phyloP scores from a whole-genome alignment of 2,797 vertebrate species.

The Acanthis flammea region DNA sequence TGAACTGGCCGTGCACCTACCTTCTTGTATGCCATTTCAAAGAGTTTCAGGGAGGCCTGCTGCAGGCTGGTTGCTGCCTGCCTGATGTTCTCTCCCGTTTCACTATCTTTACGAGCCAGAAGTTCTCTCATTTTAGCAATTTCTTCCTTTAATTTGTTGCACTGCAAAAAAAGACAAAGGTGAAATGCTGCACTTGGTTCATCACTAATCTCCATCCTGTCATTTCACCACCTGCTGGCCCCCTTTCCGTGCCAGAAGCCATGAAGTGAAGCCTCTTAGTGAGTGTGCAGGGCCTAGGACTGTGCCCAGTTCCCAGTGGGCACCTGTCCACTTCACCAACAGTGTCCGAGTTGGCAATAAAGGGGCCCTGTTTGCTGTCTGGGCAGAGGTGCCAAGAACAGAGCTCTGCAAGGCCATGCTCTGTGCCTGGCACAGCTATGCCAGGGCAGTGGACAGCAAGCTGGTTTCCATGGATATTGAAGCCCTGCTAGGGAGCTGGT shows the following conservation, averaged over 20 bases:
- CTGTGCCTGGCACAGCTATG: background rate
- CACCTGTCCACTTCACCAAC: background rate
- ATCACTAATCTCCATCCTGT: background rate
- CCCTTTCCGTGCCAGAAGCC: background rate
- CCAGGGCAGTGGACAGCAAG: background rate
- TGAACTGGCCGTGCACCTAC: constrained; percentile 57
- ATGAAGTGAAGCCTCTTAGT: background rate
- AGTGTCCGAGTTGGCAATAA: background rate
- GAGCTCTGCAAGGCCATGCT: background rate
- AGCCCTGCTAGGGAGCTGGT: background rate
- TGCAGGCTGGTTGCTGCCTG: constrained; percentile 91
- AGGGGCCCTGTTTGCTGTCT: background rate
- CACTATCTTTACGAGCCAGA: constrained; percentile 90
- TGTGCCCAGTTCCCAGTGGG: background rate
- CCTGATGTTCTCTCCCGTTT: constrained; percentile 95
- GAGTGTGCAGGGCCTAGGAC: background rate
- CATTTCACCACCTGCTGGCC: background rate
- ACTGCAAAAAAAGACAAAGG: constrained; percentile 73
- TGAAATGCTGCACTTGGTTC: background rate
- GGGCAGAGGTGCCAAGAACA: background rate
- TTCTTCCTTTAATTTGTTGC: constrained; percentile 93
- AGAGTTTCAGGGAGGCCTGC: constrained; percentile 95
- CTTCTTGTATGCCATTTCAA: constrained; percentile 99
- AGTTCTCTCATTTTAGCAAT: constrained; percentile 90
- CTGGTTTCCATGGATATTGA: background rate